phyloP scores from a whole-genome alignment of 2,113 vertebrate species.

The Sceloporus undulatus region DNA sequence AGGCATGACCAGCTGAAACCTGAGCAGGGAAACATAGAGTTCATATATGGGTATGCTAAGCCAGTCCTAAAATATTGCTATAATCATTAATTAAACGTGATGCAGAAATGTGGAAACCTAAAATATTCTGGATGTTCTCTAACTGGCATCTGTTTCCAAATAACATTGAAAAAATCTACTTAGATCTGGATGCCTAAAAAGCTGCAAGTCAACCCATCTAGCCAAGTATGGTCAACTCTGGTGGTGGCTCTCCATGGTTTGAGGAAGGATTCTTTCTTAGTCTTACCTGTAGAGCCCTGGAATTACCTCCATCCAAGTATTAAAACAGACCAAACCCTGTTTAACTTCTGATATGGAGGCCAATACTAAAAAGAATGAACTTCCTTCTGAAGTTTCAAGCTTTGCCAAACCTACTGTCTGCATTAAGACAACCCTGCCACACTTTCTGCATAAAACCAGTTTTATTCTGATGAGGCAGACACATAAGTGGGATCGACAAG shows the following conservation, averaged over 20 bases:
- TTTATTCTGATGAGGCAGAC: not conserved
- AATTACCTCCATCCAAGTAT: not conserved
- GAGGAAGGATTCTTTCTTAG: too few relatives aligned
- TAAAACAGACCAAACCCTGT: not conserved
- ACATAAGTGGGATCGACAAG: not conserved
- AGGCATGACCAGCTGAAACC: not conserved
- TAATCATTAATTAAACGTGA: not conserved
- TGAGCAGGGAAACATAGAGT: not conserved
- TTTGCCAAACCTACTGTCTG: not conserved
- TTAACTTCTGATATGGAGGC: not conserved
- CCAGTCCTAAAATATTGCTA: not conserved
- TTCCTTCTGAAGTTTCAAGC: not conserved
- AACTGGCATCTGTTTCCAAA: too few relatives aligned
- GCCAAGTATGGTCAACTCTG: too few relatives aligned
- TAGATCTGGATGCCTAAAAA: too few relatives aligned
- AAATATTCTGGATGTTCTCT: too few relatives aligned
- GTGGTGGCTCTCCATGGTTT: too few relatives aligned
- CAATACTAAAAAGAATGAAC: not conserved
- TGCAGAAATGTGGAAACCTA: not conserved
- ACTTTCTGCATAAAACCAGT: not conserved
- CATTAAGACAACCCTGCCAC: not conserved
- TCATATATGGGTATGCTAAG: not conserved
- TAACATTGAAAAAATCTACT: too few relatives aligned
- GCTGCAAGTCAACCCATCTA: too few relatives aligned
- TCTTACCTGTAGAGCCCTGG: too few relatives aligned